These are phyloP conservation scores for Chaetura pelagica DNA, from an alignment of 2,113 vertebrate species.

Conservation along the genomic window DNA sequence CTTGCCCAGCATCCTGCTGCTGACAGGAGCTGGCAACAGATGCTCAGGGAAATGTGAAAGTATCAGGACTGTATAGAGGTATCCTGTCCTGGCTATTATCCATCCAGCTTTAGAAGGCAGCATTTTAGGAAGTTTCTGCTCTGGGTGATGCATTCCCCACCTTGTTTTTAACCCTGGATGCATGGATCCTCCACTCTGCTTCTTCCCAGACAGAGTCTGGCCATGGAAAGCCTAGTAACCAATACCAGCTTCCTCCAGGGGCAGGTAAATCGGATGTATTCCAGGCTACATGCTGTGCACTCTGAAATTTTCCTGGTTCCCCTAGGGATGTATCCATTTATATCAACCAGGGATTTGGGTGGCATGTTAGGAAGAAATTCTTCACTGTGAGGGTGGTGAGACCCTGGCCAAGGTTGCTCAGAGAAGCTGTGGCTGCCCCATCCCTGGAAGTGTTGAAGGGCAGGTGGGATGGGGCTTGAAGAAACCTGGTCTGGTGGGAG, in stretches of 20 bases:
- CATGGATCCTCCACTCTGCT: fast-evolving
- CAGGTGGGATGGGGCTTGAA: no score
- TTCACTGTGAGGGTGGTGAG: no score
- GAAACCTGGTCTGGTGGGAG: no score
- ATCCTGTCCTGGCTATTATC: background rate
- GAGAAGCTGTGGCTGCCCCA: no score
- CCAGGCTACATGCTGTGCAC: background rate
- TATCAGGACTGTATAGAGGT: background rate
- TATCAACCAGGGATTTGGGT: background rate
- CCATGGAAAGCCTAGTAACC: background rate
- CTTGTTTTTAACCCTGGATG: background rate
- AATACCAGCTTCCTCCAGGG: background rate
- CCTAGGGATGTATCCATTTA: fast-evolving
- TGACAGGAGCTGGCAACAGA: fast-evolving
- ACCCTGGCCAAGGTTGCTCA: no score
- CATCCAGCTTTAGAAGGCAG: background rate
- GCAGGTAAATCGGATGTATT: background rate
- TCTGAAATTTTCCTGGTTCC: background rate
- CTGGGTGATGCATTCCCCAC: background rate
- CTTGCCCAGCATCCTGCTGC: background rate
- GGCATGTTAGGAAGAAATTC: background rate
- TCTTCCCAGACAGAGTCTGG: background rate
- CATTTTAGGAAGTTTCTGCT: background rate
- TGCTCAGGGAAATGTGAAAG: background rate
- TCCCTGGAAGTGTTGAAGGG: no score